Conservation (phyloP, 2,113 vertebrate species). For the Myrmecophaga tridactyla region DNA sequence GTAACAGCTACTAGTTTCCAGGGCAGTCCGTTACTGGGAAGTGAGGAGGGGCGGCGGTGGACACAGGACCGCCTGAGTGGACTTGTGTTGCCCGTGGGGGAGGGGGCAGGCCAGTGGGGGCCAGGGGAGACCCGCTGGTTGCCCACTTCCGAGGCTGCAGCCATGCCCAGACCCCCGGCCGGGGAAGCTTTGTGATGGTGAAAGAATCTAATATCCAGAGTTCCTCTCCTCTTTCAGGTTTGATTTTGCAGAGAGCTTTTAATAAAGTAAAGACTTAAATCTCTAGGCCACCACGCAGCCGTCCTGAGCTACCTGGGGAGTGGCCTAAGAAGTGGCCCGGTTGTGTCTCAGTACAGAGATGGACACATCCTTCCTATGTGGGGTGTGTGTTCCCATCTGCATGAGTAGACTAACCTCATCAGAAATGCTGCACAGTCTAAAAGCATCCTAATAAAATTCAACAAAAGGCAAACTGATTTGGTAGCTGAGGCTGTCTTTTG, state of each 20-base stretch:
- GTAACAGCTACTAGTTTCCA: background rate
- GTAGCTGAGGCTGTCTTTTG: background rate
- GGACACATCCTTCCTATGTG: background rate
- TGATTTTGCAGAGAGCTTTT: background rate
- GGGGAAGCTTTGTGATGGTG: background rate
- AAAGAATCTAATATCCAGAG: too few relatives aligned
- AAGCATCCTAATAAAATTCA: background rate
- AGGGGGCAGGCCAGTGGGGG: background rate
- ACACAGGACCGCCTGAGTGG: background rate
- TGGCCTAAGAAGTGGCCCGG: background rate
- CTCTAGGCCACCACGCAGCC: background rate
- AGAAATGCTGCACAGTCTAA: background rate
- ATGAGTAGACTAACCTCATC: background rate
- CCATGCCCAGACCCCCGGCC: fast-evolving
- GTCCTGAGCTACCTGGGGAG: background rate
- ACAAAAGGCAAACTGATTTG: background rate
- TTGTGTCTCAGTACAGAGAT: background rate
- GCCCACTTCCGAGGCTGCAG: fast-evolving
- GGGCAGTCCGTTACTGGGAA: background rate
- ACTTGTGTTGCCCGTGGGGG: background rate
- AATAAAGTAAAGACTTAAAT: background rate
- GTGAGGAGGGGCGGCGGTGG: background rate
- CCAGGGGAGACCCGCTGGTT: background rate
- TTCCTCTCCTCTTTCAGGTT: too few relatives aligned
- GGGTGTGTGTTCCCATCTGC: fast-evolving